Evolutionary conservation across 1,140 invertebrate genomes (phyloP).

Genomic region (Spodoptera frugiperda): DNA sequence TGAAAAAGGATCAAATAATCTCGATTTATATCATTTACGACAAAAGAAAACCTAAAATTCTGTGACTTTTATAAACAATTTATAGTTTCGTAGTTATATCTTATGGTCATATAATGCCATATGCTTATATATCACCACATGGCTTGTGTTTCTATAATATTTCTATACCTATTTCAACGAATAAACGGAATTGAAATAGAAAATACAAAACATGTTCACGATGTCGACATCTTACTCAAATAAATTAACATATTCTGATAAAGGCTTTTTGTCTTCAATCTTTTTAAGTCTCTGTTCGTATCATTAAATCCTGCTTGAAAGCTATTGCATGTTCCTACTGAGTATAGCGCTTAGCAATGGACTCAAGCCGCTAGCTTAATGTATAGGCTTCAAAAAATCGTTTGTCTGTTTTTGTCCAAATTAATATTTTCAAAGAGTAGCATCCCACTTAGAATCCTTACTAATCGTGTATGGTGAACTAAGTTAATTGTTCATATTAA

Average conservation of each 20-base stretch:
- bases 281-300: slow-evolving; percentile 26
- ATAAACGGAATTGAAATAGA: no score
- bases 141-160: no score
- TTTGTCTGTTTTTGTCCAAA: slow-evolving; percentile 1
- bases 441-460: no score
- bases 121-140: no score
- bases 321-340: slow-evolving; percentile 38
- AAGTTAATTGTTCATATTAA: neutral
- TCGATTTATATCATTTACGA: no score
- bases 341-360: slow-evolving; percentile 32
- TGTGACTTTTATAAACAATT: no score
- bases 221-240: neutral
- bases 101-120: neutral
- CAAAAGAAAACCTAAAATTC: no score
- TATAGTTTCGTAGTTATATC: neutral
- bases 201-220: no score
- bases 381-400: slow-evolving; percentile 24
- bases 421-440: slow-evolving; percentile 17
- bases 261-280: slow-evolving; percentile 26
- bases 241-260: slow-evolving; percentile 26
- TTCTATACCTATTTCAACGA: no score
- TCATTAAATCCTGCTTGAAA: slow-evolving; percentile 37
- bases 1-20: no score
- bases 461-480: no score
- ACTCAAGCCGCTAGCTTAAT: slow-evolving; percentile 19